Conservation (phyloP, 2,797 vertebrate genomes). For the Numenius phaeopus region DNA sequence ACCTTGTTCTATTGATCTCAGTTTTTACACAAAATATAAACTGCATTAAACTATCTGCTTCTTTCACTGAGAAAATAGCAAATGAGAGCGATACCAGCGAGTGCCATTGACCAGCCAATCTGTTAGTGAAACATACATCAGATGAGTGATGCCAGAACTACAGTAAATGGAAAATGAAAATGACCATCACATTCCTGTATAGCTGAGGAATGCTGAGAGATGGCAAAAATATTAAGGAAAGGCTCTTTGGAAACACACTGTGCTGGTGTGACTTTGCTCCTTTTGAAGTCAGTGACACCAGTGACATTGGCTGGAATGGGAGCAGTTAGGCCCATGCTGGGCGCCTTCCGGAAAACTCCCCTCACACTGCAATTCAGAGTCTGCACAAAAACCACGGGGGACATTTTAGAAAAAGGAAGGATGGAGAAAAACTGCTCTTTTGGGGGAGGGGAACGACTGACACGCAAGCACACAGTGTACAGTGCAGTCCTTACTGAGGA, state of each 20-base stretch:
- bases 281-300: not conserved
- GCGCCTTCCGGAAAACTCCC: not conserved
- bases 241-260: not conserved
- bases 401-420: not conserved
- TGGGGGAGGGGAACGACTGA: not conserved
- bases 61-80: not conserved
- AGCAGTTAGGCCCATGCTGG: not conserved
- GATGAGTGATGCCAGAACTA: not conserved
- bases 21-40: not conserved
- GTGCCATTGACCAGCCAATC: not conserved
- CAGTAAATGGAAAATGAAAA: not conserved
- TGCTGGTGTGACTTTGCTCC: not conserved
- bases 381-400: not conserved
- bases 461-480: rapidly evolving
- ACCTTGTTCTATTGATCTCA: not conserved
- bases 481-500: not conserved
- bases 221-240: not conserved
- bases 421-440: not conserved
- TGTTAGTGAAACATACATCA: not conserved
- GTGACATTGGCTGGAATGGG: not conserved
- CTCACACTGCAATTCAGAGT: not conserved
- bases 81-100: not conserved
- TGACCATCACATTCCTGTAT: not conserved
- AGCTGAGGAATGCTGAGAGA: not conserved
- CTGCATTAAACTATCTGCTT: not conserved